Evolutionary conservation across 2,888 invertebrate genomes (phyloP).

Genomic region (Ligdia adustata): DNA sequence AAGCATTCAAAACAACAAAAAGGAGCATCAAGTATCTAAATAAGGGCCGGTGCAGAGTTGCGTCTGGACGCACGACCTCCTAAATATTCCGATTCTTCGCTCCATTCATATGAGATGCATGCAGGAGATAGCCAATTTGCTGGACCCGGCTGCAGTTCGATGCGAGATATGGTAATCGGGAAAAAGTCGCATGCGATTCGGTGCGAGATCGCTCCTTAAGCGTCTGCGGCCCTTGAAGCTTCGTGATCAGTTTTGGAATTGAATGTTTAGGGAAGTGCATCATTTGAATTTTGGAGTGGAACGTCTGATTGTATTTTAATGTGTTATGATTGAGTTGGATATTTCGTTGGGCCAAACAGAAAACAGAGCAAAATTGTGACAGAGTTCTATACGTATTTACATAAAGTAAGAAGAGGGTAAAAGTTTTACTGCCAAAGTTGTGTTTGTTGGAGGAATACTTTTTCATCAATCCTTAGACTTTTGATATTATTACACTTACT

Average conservation of each 20-base stretch:
- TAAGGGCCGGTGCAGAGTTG: slow-evolving; percentile 58
- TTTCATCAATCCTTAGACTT: too few species aligned
- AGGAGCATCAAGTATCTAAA: slow-evolving; percentile 50
- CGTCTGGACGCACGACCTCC: slow-evolving; percentile 61
- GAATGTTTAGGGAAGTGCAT: slow-evolving; percentile 24
- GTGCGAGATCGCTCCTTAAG: slow-evolving; percentile 36
- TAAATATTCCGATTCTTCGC: slow-evolving; percentile 60
- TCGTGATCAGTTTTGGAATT: slow-evolving; percentile 24
- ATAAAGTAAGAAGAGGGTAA: too few species aligned
- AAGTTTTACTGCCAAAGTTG: too few species aligned
- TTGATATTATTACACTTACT: too few species aligned
- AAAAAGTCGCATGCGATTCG: slow-evolving; percentile 52
- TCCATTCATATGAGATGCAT: slow-evolving; percentile 68
- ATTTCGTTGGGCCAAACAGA: too few species aligned
- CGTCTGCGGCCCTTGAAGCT: slow-evolving; percentile 27
- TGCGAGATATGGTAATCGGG: slow-evolving; percentile 76
- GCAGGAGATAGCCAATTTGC: slow-evolving; percentile 72
- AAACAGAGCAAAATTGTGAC: too few species aligned
- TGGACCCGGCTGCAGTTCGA: slow-evolving; percentile 51
- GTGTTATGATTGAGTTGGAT: slow-evolving; percentile 2
- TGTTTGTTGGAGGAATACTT: too few species aligned
- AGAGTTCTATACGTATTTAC: too few species aligned
- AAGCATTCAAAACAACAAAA: slow-evolving; percentile 27
- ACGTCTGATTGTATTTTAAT: slow-evolving; percentile 21
- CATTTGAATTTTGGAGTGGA: slow-evolving; percentile 15